Conservation (phyloP, 2,888 invertebrate species). For the Heliconius charithonia region DNA sequence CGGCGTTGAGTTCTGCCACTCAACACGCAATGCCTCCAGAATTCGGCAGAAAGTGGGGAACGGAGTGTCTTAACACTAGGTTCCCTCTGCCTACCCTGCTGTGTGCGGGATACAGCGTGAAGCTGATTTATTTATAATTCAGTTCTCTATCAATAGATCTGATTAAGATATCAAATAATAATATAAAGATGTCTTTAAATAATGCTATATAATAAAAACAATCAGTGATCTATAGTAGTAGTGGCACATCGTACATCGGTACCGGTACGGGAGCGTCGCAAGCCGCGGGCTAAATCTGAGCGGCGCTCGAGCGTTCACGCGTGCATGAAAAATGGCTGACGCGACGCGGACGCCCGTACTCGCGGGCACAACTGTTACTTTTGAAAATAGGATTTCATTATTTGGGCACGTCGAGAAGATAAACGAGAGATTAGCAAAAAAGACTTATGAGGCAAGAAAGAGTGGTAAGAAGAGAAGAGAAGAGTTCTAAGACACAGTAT, state of each 20-base stretch:
- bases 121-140: too few species aligned
- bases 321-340: slow-evolving; percentile 78
- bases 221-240: slow-evolving; percentile 77
- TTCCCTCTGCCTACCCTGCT: too few species aligned
- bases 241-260: background rate
- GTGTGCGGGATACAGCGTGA: too few species aligned
- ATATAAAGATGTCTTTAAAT: background rate
- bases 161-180: background rate
- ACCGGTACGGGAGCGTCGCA: slow-evolving; percentile 16
- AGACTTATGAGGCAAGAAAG: too few species aligned
- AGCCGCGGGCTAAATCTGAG: slow-evolving; percentile 63
- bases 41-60: too few species aligned
- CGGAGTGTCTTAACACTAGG: too few species aligned
- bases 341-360: slow-evolving; percentile 49
- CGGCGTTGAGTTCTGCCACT: too few species aligned
- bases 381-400: background rate
- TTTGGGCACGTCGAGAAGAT: background rate
- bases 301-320: slow-evolving; percentile 74
- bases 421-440: too few species aligned
- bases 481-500: too few species aligned
- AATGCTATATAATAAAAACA: slow-evolving; percentile 61
- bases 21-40: too few species aligned
- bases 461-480: background rate
- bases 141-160: background rate
- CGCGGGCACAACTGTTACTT: slow-evolving; percentile 42